Conservation (phyloP, 2,113 vertebrate genomes). For the Silurus meridionalis region DNA sequence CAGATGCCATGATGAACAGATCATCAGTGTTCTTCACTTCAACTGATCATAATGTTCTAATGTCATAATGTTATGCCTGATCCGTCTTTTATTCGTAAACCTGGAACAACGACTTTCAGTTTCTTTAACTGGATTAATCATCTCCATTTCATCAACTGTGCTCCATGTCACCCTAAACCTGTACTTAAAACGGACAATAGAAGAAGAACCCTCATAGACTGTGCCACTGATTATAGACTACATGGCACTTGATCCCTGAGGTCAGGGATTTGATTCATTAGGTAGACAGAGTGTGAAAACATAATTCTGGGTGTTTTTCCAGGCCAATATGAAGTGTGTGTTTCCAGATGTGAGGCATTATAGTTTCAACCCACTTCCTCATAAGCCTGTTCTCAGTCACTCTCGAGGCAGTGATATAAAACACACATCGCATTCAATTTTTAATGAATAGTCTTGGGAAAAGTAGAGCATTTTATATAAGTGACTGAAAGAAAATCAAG, state of each 20-base stretch:
- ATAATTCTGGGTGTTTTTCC: constrained; percentile 40
- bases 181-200: constrained; percentile 6
- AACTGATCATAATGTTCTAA: no score
- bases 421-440: constrained; percentile 25
- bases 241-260: neutral
- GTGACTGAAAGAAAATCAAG: constrained; percentile 17
- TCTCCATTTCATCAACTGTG: neutral
- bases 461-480: constrained; percentile 4
- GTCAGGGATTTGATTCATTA: constrained; percentile 28
- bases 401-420: constrained; percentile 21
- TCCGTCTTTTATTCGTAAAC: neutral
- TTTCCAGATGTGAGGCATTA: constrained; percentile 37
- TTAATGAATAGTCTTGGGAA: constrained; percentile 27
- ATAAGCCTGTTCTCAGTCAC: constrained; percentile 13
- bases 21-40: no score
- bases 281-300: constrained; percentile 40
- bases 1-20: no score
- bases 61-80: no score
- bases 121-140: neutral
- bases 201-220: neutral
- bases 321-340: constrained; percentile 26
- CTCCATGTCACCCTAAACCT: neutral
- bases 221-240: neutral
- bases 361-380: constrained; percentile 32
- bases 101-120: neutral